Base-by-base conservation (phyloP, 2,888 invertebrate genomes). In the Penaeus monodon region DNA sequence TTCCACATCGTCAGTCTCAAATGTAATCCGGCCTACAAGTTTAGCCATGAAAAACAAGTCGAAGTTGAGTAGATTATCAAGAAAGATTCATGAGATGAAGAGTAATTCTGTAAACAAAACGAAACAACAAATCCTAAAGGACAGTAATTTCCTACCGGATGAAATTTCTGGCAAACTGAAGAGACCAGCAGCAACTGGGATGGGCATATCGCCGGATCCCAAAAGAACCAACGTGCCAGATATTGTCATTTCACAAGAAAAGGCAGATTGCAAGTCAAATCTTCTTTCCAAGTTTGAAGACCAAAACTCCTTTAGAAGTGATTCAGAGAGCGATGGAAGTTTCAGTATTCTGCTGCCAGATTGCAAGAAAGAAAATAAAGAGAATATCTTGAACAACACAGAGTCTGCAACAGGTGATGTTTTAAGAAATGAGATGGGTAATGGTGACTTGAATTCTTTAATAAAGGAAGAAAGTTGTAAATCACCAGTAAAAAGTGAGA, bases 151-250 rank as follows among this genome's bases (percentile, higher is more conserved):
- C 38, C 4, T 65, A n/a, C 1, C 73, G 14, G 49, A 57, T 49
- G n/a, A 68, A 14, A 3, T 27, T 63, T 8, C 8, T 33, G 29
- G 17, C 1, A 76, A 33, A 22, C 22, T 63, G 57, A 85, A 85
- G 33, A 85, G 85, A 49, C 73, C 79, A 57, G 85, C 85, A n/a
- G 24, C 63, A 6, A 63, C 68, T 12, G 80, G 80, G 38, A 73
- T 70, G 2, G 85, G 85, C 29, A 33, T 85, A n/a, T 85, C 85
- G 24, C 79, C 85, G 1, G 85, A 85, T 64, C 38, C 73, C 2
- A 85, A 85, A 27, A 38, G 85, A 66, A 57, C 22, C n/a, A 73
- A 8, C 80, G 64, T 1, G 22, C 57, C 68, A 44, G 85, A 80
- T 24, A 44, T 29, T 14, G 17, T 20, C 24, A 22, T n/a, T 29